phyloP scores from a whole-genome alignment of 2,113 vertebrate species.

The Trochalopteron elliotii region DNA sequence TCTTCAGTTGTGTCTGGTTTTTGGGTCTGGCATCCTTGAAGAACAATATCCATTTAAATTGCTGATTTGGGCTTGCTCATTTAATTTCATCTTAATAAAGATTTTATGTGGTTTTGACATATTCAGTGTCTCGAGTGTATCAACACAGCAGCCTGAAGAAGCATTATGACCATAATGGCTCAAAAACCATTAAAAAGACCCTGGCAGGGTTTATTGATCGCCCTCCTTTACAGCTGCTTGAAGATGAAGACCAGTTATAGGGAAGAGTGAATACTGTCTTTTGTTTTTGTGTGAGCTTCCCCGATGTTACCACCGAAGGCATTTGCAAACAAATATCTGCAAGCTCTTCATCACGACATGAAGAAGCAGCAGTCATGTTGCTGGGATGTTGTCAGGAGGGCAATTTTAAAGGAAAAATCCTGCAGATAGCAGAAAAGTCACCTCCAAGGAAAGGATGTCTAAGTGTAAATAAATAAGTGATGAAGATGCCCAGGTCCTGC shows the following conservation, averaged over 20 bases:
- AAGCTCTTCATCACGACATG: background rate
- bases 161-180: constrained; percentile 7
- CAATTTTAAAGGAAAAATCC: background rate
- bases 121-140: constrained; percentile 14
- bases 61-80: background rate
- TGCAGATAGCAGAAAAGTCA: background rate
- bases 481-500: background rate
- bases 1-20: background rate
- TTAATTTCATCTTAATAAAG: constrained; percentile 58
- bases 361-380: background rate
- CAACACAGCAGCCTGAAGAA: constrained; percentile 1
- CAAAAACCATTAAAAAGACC: constrained; percentile 5
- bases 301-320: background rate
- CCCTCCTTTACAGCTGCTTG: background rate
- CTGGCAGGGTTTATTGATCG: constrained; percentile 21
- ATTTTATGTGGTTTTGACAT: constrained; percentile 53
- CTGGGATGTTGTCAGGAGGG: background rate
- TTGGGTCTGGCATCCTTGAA: background rate
- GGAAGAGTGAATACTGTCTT: background rate
- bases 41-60: constrained; percentile 4
- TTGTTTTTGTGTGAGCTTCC: background rate
- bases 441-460: background rate
- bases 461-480: background rate
- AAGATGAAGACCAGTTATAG: background rate
- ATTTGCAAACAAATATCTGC: background rate